A percentile compares a stretch with the other conserved stretches of the same genome.
Evolutionary conservation across 2,113 vertebrate species (phyloP).

Genomic region (Syngnathus typhle): DNA sequence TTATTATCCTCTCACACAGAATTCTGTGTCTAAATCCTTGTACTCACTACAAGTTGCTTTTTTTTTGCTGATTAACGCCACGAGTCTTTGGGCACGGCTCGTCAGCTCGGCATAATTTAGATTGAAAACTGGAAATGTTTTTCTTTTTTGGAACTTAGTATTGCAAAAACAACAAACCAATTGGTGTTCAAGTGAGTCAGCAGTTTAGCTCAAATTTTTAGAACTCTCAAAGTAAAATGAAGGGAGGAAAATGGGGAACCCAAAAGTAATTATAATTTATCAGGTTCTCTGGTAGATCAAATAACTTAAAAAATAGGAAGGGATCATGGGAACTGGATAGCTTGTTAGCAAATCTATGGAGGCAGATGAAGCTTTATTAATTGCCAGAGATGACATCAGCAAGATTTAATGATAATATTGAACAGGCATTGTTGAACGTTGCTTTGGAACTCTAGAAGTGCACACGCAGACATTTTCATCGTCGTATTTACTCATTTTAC

Average conservation of each 20-base stretch:
- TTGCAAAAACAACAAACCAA: background rate
- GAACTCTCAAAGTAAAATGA: no score
- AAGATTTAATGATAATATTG: conserved; percentile 3
- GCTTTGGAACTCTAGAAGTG: background rate
- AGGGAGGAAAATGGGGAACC: background rate
- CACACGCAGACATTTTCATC: background rate
- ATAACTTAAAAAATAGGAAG: background rate
- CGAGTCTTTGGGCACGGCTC: conserved; percentile 34
- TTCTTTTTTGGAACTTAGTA: background rate
- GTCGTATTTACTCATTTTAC: conserved; percentile 1
- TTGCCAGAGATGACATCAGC: conserved; percentile 1
- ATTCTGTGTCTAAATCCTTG: background rate
- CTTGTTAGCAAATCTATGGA: background rate
- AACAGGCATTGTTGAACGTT: background rate
- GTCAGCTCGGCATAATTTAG: conserved; percentile 12
- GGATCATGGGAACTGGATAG: background rate
- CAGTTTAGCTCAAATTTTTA: background rate
- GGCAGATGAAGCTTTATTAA: background rate
- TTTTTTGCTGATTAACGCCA: conserved; percentile 36
- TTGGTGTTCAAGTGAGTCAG: background rate
- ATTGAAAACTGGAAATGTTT: background rate
- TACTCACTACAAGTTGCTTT: conserved; percentile 9
- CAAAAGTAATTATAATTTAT: background rate
- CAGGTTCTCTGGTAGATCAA: background rate
- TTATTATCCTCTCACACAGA: conserved; percentile 25